phyloP scores from a whole-genome alignment of 30 jellyfish, hydroid and myxozoan genomes.

The Pseudorhiza aurosa region DNA sequence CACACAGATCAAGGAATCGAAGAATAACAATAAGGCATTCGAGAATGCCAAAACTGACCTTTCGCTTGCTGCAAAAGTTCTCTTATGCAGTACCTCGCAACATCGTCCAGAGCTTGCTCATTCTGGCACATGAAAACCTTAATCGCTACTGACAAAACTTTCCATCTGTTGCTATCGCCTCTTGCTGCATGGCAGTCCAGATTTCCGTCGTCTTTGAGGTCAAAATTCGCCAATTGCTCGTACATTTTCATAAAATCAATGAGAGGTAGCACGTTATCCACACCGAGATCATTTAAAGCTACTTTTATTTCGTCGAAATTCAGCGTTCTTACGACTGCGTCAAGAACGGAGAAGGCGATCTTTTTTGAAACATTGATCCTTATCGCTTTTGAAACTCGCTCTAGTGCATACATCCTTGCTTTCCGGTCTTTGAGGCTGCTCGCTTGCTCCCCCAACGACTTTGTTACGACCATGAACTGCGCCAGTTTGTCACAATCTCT shows the following conservation, averaged over 20 bases:
- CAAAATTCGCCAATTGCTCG: neutral
- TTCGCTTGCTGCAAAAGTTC: constrained; percentile 32
- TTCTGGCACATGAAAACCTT: constrained; percentile 51
- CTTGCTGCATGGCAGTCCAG: neutral
- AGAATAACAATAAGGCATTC: too few species aligned
- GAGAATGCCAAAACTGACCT: constrained; percentile 37
- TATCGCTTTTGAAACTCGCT: constrained; percentile 12
- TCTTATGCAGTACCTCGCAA: constrained; percentile 38
- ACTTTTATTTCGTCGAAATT: constrained; percentile 42
- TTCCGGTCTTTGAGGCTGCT: constrained; percentile 4
- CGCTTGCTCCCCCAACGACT: constrained; percentile 59
- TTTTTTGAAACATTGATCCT: constrained; percentile 23
- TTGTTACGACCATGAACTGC: neutral
- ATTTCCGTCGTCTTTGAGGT: neutral
- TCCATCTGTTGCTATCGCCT: constrained; percentile 6
- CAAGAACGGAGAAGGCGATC: constrained; percentile 50
- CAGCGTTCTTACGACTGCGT: constrained; percentile 52
- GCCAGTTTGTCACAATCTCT: neutral
- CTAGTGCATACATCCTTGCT: constrained; percentile 53
- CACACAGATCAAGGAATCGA: too few species aligned
- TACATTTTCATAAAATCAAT: constrained; percentile 40
- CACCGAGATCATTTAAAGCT: constrained; percentile 71
- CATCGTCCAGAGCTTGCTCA: constrained; percentile 27
- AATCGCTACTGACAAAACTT: constrained; percentile 34
- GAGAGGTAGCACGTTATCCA: constrained; percentile 51